Evolutionary conservation across 2,888 invertebrate genomes (phyloP), one percentile per base, ranked within the genome.

Genomic region (Enoplolaimus lenunculus): DNA sequence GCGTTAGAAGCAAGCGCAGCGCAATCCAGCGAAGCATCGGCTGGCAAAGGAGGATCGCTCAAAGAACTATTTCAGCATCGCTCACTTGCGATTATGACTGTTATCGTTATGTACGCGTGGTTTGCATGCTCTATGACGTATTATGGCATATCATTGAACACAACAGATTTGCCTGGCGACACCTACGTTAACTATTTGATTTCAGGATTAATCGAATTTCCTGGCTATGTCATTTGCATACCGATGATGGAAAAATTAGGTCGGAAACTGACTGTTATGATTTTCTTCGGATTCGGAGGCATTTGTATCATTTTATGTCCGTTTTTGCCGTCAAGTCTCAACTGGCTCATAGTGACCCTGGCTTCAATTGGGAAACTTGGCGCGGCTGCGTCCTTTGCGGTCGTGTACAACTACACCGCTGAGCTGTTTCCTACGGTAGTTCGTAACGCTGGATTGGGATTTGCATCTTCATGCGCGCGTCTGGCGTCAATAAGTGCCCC

Each of bases 401-500:
- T 73, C 29, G 45, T 45, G 57, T 73, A 72, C 72, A 70, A 70
- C 66, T 73, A 72, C 35, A 16, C 72, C 1, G 71, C 71, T 26
- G 72, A 72, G 59, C 30, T 72, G n/a, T 72, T 72, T 31, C 72
- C 72, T 1, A 72, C 72, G 2, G 72, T 72, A 16, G 71, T 69
- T 2, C 68, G 72, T 2, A 73, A 72, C 26, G 16, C 60, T 7
- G 71, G 67, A 34, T 66, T 60, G 28, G 72, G 72, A 1, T 31
- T 69, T 28, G 35, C 64, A 7, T 72, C 71, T 3, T 26, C 62
- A 16, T 45, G 62, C 28, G 68, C 72, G 16, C 60, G 72, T 1
- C 34, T 72, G 21, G 72, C 69, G 26, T 59, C 69, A 21, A 26
- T 72, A 1, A 57, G 33, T 21, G 66, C 72, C n/a, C 71, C 72